These are phyloP conservation scores for Aphelenchoides fujianensis DNA, from an alignment of 1,140 invertebrate species.

Conservation along the genomic window DNA sequence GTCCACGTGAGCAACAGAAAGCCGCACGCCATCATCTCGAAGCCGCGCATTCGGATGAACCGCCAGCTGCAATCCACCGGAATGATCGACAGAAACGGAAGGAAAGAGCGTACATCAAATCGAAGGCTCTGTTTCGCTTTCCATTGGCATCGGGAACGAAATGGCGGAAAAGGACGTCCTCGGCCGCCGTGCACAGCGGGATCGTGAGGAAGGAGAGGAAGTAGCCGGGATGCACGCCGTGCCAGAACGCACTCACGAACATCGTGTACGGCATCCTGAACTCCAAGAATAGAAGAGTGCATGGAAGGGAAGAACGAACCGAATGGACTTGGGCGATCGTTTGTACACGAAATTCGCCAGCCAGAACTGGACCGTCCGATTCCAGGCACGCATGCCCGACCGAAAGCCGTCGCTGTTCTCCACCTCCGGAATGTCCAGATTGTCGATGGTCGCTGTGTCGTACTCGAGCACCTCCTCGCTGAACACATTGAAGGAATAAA, in stretches of 20 bases:
- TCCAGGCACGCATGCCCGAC: too few species aligned
- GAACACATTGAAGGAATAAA: background rate
- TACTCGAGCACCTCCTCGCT: constrained; percentile 27
- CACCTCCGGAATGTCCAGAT: too few species aligned
- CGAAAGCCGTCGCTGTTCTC: too few species aligned
- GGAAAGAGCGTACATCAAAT: constrained; percentile 59
- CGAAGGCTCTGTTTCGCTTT: constrained; percentile 38
- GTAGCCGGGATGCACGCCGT: too few species aligned
- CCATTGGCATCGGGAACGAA: constrained; percentile 63
- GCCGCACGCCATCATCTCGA: too few species aligned
- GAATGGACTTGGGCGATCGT: constrained; percentile 73
- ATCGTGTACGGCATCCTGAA: too few species aligned
- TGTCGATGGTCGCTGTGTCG: too few species aligned
- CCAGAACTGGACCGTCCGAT: constrained; percentile 92
- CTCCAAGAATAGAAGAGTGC: too few species aligned
- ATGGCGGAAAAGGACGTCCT: too few species aligned
- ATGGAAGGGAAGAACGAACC: constrained; percentile 65
- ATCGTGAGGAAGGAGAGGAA: constrained; percentile 84
- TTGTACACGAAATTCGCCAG: constrained; percentile 82
- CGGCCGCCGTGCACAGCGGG: too few species aligned
- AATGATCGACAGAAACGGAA: constrained; percentile 53
- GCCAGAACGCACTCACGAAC: too few species aligned
- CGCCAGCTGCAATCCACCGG: constrained; percentile 73
- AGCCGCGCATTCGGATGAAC: too few species aligned
- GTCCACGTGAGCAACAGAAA: constrained; percentile 76